Base-by-base conservation (phyloP, 2,888 invertebrate genomes). In the Pristionchus arcanus region DNA sequence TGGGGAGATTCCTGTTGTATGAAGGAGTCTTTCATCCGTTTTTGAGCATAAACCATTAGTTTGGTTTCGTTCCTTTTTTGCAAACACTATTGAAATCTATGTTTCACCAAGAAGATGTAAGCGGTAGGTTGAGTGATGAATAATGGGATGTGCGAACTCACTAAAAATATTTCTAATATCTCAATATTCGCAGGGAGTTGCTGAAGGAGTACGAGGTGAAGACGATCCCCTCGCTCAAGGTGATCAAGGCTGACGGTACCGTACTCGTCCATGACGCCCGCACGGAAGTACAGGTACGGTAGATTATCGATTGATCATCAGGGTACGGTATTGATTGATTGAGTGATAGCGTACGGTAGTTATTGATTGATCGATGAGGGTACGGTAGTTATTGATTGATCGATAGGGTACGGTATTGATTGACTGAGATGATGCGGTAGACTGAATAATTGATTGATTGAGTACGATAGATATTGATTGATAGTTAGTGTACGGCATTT, bases 211-310 rank as follows among this genome's bases (percentile, higher is more conserved):
- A 91, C 89, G 93, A 94, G 66, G 92, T 95, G 34, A 94, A 93
- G 86, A 94, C 94, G 11, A 96, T 96, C 89, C 96, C 96, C 19
- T 95, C 95, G 53, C 93, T 96, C n/a, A 93, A 96, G 77, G 94
- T 96, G n/a, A 93, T 96, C 34, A 95, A 95, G 90, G 95, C 95
- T 37, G 95, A 96, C 91, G 96, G 96, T 15, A 95, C 95, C 53
- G 93, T 96, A 19, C 94, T 96, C 49, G 95, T 96, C 1, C 91
- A 92, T n/a, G 95, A 95, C 90, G 96, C 96, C 25, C 94, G 96
- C 28, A 95, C 95, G 77, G 96, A 96, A 87, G 95, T 96, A n/a
- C 95, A 95, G 90, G 95, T 90, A 71, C 77, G 83, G 86, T 87
- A 68, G 21, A 63, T 59, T 9, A 59, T n/a, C n/a, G n/a, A 63